Conservation (phyloP, 1,140 invertebrate species). For the Contarinia nasturtii region DNA sequence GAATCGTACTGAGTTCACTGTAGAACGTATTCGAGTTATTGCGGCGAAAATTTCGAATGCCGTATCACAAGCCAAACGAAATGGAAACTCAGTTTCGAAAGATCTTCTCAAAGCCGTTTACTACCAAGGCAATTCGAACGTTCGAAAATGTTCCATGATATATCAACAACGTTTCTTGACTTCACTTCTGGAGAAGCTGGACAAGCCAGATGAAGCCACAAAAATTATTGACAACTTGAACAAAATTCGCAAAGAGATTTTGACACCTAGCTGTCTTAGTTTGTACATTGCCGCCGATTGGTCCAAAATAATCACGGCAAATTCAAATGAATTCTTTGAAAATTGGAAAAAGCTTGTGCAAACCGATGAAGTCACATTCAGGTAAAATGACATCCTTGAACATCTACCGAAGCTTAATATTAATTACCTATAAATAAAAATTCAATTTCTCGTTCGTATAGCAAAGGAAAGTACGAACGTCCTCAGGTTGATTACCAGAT, state of each 20-base stretch:
- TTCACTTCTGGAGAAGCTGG: constrained; percentile 37
- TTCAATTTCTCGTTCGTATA: no score
- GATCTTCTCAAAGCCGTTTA: constrained; percentile 40
- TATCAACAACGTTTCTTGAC: constrained; percentile 60
- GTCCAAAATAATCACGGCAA: constrained; percentile 26
- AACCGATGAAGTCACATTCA: no score
- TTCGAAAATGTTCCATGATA: constrained; percentile 43
- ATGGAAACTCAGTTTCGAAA: constrained; percentile 34
- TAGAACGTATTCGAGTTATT: constrained; percentile 54
- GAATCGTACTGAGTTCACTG: constrained; percentile 45
- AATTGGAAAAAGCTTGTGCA: no score
- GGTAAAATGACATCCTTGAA: no score
- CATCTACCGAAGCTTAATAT: no score
- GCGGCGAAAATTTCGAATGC: constrained; percentile 59
- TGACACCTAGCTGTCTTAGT: constrained; percentile 33
- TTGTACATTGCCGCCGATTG: constrained; percentile 57
- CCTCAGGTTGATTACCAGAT: no score
- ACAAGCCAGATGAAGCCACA: constrained; percentile 28
- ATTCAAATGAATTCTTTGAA: no score
- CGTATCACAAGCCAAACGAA: constrained; percentile 46
- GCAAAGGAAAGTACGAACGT: no score
- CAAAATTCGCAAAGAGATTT: constrained; percentile 36
- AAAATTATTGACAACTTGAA: constrained; percentile 40
- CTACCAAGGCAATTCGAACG: constrained; percentile 53
- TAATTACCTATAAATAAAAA: no score